phyloP scores from a whole-genome alignment of 2,113 vertebrate genomes.

The Promerops cafer region DNA sequence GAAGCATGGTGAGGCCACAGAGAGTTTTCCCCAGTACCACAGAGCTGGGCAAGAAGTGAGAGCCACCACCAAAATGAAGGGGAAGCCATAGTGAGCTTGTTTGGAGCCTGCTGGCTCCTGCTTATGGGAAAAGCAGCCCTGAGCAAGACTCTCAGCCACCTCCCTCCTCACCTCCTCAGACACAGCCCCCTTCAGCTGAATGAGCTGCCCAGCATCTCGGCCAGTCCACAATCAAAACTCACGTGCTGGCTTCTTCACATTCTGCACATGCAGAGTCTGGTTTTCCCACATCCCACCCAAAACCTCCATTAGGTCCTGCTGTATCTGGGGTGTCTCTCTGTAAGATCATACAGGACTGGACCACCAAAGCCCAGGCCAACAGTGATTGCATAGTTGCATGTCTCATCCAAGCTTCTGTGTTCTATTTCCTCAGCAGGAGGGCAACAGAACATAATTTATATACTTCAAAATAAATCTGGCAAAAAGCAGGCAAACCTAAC shows the following conservation, averaged over 20 bases:
- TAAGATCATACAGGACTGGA: not conserved
- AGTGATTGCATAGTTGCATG: not conserved
- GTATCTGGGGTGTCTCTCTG: not conserved
- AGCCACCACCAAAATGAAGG: not conserved
- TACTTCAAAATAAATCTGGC: not conserved
- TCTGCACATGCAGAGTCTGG: rapidly evolving
- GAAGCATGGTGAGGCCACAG: rapidly evolving
- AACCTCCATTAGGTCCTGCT: not conserved
- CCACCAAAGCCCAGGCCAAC: not conserved
- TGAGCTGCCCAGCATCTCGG: not conserved
- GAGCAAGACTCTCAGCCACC: rapidly evolving
- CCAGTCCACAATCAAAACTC: not conserved
- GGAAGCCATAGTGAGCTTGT: not conserved
- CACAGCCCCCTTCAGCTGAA: not conserved
- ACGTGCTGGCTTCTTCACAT: rapidly evolving
- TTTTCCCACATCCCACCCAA: not conserved
- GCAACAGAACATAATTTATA: not conserved
- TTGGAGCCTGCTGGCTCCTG: not conserved
- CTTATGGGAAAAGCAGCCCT: not conserved
- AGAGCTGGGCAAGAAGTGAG: not conserved
- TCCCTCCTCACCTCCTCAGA: not conserved
- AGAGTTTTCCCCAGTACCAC: not conserved
- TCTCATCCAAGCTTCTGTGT: not conserved
- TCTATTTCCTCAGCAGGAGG: not conserved
- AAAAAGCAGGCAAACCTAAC: not conserved